A percentile compares a stretch with the other conserved stretches of the same genome.
Conservation (phyloP, 2,113 vertebrate species). For the Rattus rattus region DNA sequence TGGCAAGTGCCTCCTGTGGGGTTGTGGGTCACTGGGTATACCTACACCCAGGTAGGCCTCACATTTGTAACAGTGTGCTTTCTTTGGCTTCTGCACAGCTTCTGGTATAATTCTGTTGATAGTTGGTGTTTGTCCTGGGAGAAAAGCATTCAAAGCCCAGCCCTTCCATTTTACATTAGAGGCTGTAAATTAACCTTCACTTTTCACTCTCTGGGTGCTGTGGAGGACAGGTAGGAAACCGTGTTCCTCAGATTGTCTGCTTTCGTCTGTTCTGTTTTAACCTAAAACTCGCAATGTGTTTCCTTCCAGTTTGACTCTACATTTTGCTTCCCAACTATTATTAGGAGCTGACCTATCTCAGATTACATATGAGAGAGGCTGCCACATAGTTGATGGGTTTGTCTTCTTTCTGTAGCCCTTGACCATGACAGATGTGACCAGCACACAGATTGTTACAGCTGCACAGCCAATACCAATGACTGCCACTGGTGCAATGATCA, state of each 20-base stretch:
- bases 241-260: constrained; percentile 1
- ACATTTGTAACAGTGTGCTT: background rate
- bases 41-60: background rate
- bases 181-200: constrained; percentile 10
- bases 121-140: background rate
- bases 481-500: constrained; percentile 96
- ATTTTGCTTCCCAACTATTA: constrained; percentile 3
- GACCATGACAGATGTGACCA: constrained; percentile 95
- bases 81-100: constrained; percentile 6
- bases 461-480: constrained; percentile 95
- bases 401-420: constrained; percentile 86
- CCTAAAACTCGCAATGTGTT: background rate
- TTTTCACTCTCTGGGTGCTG: constrained; percentile 34
- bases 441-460: constrained; percentile 98
- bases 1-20: background rate
- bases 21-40: background rate
- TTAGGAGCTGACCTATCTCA: background rate
- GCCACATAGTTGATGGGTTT: constrained; percentile 49
- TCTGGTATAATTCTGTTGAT: constrained; percentile 17
- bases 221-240: background rate
- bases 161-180: background rate
- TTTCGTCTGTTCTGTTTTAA: constrained; percentile 36
- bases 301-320: constrained; percentile 31
- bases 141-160: constrained; percentile 52
- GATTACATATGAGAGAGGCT: background rate